Base-by-base conservation (phyloP, 1,140 invertebrate species). In the Atta colombica region DNA sequence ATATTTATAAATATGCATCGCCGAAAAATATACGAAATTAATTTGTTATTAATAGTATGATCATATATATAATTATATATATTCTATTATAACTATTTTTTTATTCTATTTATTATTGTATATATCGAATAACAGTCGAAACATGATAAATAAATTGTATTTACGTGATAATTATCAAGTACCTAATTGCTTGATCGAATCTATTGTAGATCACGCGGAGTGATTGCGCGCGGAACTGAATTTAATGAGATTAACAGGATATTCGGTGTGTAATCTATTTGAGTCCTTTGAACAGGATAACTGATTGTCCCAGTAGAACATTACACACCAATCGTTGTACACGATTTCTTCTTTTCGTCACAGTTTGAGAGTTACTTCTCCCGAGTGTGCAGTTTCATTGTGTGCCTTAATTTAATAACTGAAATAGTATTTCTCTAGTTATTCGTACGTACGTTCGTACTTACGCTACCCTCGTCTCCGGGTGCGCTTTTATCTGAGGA, bases 321-420 rank as follows among this genome's bases (percentile, higher is more conserved):
- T 14, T 61, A 72, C 45, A 60, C 53, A 14, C 39, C 55, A 39
- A 75, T 84, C 69, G 55, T 49, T 75, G 21, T 55, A 74, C 39
- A 58, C 35, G 49, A 71, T 84, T 84, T 31, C 69, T 65, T 84
- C 69, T 61, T 61, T 84, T 74, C 14, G 28, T 61, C 18, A 39
- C 25, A 61, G 21, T 75, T 87, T 25, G 75, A 89, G 85, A 88
- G 84, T 91, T 81, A 92, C 91, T 89, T 90, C 78, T 74, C 25
- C 25, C 69, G 55, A 84, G 69, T 58, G 80, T 51, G 25, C 55
- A 84, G 69, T 84, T 75, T 81, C 65, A 84, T 84, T 84, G 80
- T 75, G 80, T 75, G 55, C 45, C 53, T 75, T 84, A 84, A 84
- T 72, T 84, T 84, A 84, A 84, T 84, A 84, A 84, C 69, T 84